Evolutionary conservation across 92 coral and sea anemone species (phyloP).

Genomic region (Paramuricea clavata): DNA sequence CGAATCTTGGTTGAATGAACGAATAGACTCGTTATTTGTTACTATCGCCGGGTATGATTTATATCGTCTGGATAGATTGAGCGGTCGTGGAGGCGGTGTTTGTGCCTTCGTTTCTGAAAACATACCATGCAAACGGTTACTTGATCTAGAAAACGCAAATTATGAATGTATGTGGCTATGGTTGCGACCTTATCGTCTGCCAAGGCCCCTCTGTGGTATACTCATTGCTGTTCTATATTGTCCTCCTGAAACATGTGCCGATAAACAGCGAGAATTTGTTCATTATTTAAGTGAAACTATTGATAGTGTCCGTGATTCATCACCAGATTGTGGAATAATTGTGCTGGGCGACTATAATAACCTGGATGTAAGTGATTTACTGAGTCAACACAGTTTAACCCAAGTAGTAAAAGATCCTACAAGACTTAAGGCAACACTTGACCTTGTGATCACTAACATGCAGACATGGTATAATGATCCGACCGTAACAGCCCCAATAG

Average conservation of each 20-base stretch:
- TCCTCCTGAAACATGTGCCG: conserved; percentile 47
- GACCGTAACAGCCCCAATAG: neutral
- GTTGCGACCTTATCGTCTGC: conserved; percentile 65
- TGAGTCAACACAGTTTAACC: conserved; percentile 1
- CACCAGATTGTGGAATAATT: conserved; percentile 22
- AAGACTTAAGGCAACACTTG: conserved; percentile 8
- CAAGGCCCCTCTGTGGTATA: conserved; percentile 54
- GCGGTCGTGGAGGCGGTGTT: conserved; percentile 8
- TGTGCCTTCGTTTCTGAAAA: neutral
- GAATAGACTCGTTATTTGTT: neutral
- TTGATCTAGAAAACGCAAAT: conserved; percentile 46
- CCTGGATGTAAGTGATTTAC: conserved; percentile 7
- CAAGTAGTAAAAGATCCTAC: neutral
- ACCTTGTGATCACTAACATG: conserved; percentile 6
- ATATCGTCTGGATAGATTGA: neutral
- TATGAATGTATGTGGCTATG: conserved; percentile 65
- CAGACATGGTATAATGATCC: neutral
- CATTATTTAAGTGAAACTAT: conserved; percentile 13
- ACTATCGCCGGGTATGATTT: neutral
- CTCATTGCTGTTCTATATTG: conserved; percentile 36
- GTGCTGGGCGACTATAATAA: conserved; percentile 5
- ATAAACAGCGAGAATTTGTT: conserved; percentile 1
- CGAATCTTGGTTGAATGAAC: conserved; percentile 21
- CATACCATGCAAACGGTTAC: neutral
- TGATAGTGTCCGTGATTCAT: neutral